Percentiles rank a stretch among this genome's conserved stretches.
phyloP scores from a whole-genome alignment of 2,888 invertebrate species.

The Tromatobia lineatoria region DNA sequence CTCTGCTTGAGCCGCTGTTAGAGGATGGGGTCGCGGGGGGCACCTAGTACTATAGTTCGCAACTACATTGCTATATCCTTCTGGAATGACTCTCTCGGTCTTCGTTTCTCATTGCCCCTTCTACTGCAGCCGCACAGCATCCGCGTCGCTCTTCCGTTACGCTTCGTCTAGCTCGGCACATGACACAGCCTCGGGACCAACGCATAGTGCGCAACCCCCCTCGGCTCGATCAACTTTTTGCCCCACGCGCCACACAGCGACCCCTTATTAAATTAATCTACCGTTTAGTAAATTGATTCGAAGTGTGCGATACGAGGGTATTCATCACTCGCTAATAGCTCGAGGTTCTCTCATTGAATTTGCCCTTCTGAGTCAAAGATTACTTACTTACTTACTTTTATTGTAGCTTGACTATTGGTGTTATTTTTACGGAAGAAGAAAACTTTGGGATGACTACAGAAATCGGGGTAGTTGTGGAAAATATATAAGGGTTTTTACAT shows the following conservation, averaged over 20 bases:
- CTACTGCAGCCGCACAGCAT: constrained; percentile 45
- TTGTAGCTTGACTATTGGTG: constrained; percentile 35
- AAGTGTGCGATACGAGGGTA: constrained; percentile 74
- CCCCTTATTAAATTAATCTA: constrained; percentile 83
- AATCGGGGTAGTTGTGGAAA: too few relatives aligned
- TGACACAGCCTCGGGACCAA: neutral
- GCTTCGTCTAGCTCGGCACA: constrained; percentile 68
- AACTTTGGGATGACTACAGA: neutral
- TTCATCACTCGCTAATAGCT: constrained; percentile 73
- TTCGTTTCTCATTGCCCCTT: constrained; percentile 57
- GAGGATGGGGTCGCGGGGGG: constrained; percentile 73
- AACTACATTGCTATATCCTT: constrained; percentile 70
- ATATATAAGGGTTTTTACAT: too few relatives aligned
- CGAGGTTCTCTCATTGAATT: constrained; percentile 39
- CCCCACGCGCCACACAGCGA: constrained; percentile 59
- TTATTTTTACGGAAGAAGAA: neutral
- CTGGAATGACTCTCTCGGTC: constrained; percentile 73
- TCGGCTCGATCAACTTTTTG: constrained; percentile 72
- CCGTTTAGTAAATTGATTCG: constrained; percentile 83
- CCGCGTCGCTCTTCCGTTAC: constrained; percentile 72
- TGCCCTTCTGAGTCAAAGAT: constrained; percentile 36
- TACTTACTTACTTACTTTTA: constrained; percentile 2
- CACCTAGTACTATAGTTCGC: constrained; percentile 71
- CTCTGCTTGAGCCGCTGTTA: constrained; percentile 67
- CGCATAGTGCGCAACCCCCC: constrained; percentile 20